phyloP scores from a whole-genome alignment of 1,140 invertebrate species.

The Portunus trituberculatus region DNA sequence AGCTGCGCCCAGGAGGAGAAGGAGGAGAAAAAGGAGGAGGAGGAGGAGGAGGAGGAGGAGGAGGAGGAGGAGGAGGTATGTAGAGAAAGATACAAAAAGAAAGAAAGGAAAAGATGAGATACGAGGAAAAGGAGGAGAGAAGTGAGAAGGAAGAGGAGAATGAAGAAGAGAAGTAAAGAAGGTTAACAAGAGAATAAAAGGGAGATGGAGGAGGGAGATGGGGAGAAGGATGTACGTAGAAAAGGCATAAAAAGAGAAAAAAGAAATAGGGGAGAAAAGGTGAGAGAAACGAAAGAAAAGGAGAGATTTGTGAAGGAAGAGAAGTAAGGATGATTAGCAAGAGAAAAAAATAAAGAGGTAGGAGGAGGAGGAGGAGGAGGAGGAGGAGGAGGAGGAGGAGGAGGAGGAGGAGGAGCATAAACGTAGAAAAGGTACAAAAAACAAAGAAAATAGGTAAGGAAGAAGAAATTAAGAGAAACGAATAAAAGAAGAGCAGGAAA shows the following conservation, averaged over 20 bases:
- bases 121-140: background rate
- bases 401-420: background rate
- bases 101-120: background rate
- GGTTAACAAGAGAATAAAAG: background rate
- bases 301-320: too few species aligned
- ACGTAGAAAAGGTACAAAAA: too few species aligned
- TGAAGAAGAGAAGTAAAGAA: background rate
- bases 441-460: too few species aligned
- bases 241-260: background rate
- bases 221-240: background rate
- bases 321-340: background rate
- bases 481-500: background rate
- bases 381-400: background rate
- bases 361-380: background rate
- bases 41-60: background rate
- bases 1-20: background rate
- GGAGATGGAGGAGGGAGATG: background rate
- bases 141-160: background rate
- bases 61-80: too few species aligned
- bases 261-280: background rate
- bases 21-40: background rate
- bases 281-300: background rate
- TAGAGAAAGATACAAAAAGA: background rate
- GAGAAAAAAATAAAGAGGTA: background rate
- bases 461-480: background rate